phyloP scores from a whole-genome alignment of 2,113 vertebrate genomes.

The Ibidorhyncha struthersii region DNA sequence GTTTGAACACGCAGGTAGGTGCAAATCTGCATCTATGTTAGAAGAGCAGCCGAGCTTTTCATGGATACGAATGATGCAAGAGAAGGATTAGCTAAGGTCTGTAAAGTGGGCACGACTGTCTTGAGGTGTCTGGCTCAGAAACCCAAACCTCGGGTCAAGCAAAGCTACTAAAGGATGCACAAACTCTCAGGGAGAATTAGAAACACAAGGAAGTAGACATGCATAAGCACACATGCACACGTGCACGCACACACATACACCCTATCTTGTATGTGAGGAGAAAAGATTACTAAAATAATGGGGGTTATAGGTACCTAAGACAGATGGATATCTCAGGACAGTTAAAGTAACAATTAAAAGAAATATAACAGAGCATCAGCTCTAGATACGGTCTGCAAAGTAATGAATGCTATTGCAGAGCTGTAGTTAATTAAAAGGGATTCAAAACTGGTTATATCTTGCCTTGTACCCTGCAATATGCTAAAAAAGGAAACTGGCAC shows the following conservation, averaged over 20 bases:
- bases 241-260: accelerated
- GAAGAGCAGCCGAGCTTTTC: not conserved
- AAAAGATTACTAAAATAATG: not conserved
- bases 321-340: not conserved
- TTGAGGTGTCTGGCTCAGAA: not conserved
- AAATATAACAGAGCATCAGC: not conserved
- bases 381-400: not conserved
- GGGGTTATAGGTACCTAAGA: not conserved
- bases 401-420: not conserved
- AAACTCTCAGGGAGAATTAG: accelerated
- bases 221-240: not conserved
- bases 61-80: not conserved
- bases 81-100: not conserved
- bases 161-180: not conserved
- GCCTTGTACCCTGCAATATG: not conserved
- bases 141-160: not conserved
- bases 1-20: not conserved
- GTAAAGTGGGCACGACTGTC: not conserved
- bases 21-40: not conserved
- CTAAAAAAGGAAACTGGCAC: not conserved
- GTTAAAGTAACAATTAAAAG: not conserved
- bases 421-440: not conserved
- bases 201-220: not conserved
- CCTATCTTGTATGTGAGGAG: not conserved
- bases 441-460: not conserved